Conservation (phyloP, 2,888 invertebrate genomes). For the Tiphia femorata region DNA sequence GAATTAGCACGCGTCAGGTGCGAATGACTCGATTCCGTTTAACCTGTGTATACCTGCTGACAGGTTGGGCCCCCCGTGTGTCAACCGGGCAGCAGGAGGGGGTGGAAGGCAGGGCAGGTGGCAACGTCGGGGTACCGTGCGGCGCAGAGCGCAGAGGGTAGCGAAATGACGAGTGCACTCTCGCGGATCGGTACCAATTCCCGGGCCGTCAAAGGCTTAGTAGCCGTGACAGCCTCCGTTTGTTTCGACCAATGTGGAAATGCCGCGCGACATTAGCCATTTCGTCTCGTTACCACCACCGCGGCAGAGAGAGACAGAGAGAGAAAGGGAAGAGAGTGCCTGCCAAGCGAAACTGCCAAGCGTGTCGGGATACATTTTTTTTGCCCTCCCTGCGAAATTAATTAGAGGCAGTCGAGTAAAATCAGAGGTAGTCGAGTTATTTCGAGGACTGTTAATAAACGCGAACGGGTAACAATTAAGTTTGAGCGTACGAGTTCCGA, state of each 20-base stretch:
- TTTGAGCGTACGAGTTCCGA: too few relatives aligned
- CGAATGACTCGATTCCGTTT: slow-evolving; percentile 27
- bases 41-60: slow-evolving; percentile 19
- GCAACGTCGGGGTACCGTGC: slow-evolving; percentile 6
- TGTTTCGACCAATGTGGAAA: slow-evolving; percentile 25
- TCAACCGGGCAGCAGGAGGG: background rate
- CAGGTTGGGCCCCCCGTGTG: too few relatives aligned
- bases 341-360: too few relatives aligned
- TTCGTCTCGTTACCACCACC: background rate
- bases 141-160: slow-evolving; percentile 9
- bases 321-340: background rate
- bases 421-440: too few relatives aligned
- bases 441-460: too few relatives aligned
- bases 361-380: too few relatives aligned
- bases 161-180: slow-evolving; percentile 20
- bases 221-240: slow-evolving; percentile 19
- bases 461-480: too few relatives aligned
- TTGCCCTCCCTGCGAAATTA: too few relatives aligned
- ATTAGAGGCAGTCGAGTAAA: too few relatives aligned
- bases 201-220: slow-evolving; percentile 26
- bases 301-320: background rate
- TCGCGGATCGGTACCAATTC: slow-evolving; percentile 21
- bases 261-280: background rate
- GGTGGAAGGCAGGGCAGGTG: slow-evolving; percentile 4
- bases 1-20: slow-evolving; percentile 36